Percentiles rank a stretch among this genome's conserved stretches.
These are phyloP conservation scores for Zhuqinia jingwanae DNA, from an alignment of 2,888 invertebrate genomes.

Conservation along the genomic window DNA sequence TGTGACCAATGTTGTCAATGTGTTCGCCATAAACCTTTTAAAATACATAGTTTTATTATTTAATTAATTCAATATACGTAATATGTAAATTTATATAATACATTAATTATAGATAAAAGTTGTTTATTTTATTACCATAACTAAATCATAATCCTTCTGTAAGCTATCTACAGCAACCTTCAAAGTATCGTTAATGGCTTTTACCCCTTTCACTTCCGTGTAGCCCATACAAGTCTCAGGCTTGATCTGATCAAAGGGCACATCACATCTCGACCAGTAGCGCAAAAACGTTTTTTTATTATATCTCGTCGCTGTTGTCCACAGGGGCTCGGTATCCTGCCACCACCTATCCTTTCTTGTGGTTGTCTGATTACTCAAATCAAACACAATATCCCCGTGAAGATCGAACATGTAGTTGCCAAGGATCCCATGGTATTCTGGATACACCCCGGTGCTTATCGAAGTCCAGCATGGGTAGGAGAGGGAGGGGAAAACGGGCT, in stretches of 20 bases:
- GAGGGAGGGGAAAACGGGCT: slow-evolving; percentile 79
- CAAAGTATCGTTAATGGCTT: slow-evolving; percentile 78
- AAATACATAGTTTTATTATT: neutral
- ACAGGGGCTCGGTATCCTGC: slow-evolving; percentile 80
- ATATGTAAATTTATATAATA: too few species aligned
- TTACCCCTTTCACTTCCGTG: slow-evolving; percentile 72
- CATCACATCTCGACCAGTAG: slow-evolving; percentile 80
- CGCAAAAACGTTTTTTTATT: slow-evolving; percentile 78
- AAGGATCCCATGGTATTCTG: slow-evolving; percentile 81
- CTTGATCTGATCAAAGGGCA: slow-evolving; percentile 79
- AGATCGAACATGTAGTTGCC: slow-evolving; percentile 81
- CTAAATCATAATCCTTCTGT: slow-evolving; percentile 79
- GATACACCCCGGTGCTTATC: slow-evolving; percentile 80
- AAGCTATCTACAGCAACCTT: slow-evolving; percentile 78
- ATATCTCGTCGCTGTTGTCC: slow-evolving; percentile 80
- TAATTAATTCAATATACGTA: neutral
- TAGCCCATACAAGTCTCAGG: slow-evolving; percentile 78
- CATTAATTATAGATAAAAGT: too few species aligned
- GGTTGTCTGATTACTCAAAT: slow-evolving; percentile 74
- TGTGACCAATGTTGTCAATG: slow-evolving; percentile 80
- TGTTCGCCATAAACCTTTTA: slow-evolving; percentile 80
- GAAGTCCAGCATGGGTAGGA: slow-evolving; percentile 80
- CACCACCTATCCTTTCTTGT: slow-evolving; percentile 79
- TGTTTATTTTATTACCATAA: too few species aligned
- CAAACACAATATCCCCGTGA: slow-evolving; percentile 77